These are phyloP conservation scores for Chelonus insularis DNA, from an alignment of 1,140 invertebrate genomes.

Conservation along the genomic window DNA sequence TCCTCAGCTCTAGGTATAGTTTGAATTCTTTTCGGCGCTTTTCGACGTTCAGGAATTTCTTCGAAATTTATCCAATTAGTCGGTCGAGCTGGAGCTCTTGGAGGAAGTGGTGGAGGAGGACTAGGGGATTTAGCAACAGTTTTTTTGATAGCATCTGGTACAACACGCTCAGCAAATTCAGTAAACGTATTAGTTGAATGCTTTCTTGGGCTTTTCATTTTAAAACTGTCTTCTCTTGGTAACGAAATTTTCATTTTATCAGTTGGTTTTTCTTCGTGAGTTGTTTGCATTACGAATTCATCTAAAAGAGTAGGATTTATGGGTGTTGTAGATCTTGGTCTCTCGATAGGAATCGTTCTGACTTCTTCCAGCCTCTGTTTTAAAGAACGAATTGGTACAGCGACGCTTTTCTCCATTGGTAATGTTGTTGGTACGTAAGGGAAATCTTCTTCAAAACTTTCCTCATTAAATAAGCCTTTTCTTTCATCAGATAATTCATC, in stretches of 20 bases:
- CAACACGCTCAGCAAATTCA: constrained; percentile 52
- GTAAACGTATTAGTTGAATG: constrained; percentile 48
- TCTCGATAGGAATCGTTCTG: constrained; percentile 79
- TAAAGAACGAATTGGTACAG: constrained; percentile 78
- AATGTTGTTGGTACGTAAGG: constrained; percentile 85
- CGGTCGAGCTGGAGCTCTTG: constrained; percentile 53
- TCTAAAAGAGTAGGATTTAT: constrained; percentile 78
- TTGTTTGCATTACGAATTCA: constrained; percentile 65
- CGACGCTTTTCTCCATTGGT: constrained; percentile 78
- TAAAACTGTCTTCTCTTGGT: constrained; percentile 65
- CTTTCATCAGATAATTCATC: constrained; percentile 63
- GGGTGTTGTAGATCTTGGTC: constrained; percentile 83
- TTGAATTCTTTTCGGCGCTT: constrained; percentile 77
- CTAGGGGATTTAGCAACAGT: constrained; percentile 44
- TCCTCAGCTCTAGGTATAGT: constrained; percentile 67
- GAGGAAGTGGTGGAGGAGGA: constrained; percentile 59
- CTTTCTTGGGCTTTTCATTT: constrained; percentile 51
- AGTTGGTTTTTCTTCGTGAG: constrained; percentile 47
- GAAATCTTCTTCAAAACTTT: constrained; percentile 84
- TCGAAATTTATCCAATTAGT: constrained; percentile 83
- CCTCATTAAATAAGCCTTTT: constrained; percentile 76
- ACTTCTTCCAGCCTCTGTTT: constrained; percentile 71
- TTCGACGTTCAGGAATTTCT: constrained; percentile 78
- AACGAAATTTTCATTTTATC: constrained; percentile 73
- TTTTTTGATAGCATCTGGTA: constrained; percentile 33